Evolutionary conservation across 2,797 vertebrate genomes (phyloP), one percentile per base, ranked within the genome.

Genomic region (Malacoctenus gilli): DNA sequence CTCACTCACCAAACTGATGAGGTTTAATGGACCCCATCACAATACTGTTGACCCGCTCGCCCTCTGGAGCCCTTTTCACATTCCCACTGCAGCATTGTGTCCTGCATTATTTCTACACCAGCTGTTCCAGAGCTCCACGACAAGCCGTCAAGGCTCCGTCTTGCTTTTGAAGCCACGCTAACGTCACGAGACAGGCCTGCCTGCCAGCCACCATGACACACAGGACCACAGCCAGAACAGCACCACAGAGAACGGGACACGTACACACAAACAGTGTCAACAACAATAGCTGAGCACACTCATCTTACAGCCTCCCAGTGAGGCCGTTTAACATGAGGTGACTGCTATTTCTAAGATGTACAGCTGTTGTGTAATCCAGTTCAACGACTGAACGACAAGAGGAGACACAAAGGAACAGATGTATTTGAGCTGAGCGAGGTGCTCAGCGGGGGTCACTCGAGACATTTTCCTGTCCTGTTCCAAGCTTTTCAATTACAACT

Each of bases 141-240:
- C 40, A 30, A 35, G 41, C 52, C 53, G 41, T 62, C 38, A 41
- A 38, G 18, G 60, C 48, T 7, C 11, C 72, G 69, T 73, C 74
- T 76, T 68, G 66, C 77, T 84, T 70, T 71, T 82, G 41, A 68
- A 67, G 51, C 52, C 63, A 54, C 53, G n/a, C 49, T 77, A 70
- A 79, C 64, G 75, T 84, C 76, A 74, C 68, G 62, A 69, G 28
- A 25, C 62, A 47, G 34, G 57, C 55, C 51, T 59, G 71, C 71
- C 82, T 84, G 72, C 59, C 39, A 78, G 79, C 77, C 67, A 58
- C 34, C 49, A 37, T 75, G 70, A 82, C 69, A 84, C 56, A 50
- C 25, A 28, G 43, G 58, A 77, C 58, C 55, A 13, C 44, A 56
- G n/a, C n/a, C n/a, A n/a, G 61, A 39, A 39, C 13, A 64, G 71